A percentile compares a stretch with the other conserved stretches of the same genome.
These are phyloP conservation scores for Semnornis frantzii DNA, from an alignment of 2,113 vertebrate species.

Conservation along the genomic window DNA sequence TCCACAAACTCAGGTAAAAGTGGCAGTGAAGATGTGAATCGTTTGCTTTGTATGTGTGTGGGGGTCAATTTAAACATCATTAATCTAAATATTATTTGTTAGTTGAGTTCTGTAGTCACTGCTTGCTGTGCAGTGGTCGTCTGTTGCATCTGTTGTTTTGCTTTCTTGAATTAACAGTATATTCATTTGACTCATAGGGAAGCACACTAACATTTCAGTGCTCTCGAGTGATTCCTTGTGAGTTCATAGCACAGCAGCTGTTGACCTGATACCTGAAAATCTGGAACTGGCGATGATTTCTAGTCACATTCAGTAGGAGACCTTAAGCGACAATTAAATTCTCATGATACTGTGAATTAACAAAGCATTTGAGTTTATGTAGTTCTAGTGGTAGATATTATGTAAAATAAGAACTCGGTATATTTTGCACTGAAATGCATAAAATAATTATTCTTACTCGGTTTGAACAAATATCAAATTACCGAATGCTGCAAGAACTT, in stretches of 20 bases:
- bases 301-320: background rate
- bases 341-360: background rate
- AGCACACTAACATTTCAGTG: constrained; percentile 1
- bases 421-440: background rate
- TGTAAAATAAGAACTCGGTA: background rate
- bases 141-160: constrained; percentile 53
- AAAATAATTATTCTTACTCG: background rate
- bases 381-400: background rate
- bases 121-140: constrained; percentile 10
- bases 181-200: constrained; percentile 28
- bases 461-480: background rate
- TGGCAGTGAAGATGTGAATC: background rate
- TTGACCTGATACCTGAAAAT: background rate
- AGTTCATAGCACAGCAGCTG: background rate
- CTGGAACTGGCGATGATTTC: background rate
- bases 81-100: constrained; percentile 51
- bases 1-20: background rate
- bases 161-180: constrained; percentile 46
- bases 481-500: background rate
- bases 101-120: background rate
- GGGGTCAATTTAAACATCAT: background rate
- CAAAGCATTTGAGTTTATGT: background rate
- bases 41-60: background rate
- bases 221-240: constrained; percentile 19
- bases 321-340: background rate